A percentile compares a stretch with the other conserved stretches of the same genome.
These are phyloP conservation scores for Zoanthus sociatus DNA, from an alignment of 92 coral and sea anemone genomes.

Conservation along the genomic window DNA sequence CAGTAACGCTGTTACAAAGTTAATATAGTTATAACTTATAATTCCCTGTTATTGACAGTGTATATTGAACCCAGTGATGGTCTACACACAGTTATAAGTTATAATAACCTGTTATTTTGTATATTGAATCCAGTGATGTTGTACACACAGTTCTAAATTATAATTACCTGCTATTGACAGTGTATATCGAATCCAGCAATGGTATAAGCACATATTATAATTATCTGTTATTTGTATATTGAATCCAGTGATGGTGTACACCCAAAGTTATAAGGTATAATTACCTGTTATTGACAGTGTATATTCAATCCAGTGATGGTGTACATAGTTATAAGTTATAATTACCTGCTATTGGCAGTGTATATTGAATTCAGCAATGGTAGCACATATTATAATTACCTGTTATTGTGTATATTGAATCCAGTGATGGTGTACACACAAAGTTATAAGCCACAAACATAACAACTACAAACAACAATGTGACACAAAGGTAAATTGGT, in stretches of 20 bases:
- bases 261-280: slow-evolving; percentile 70
- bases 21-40: not conserved
- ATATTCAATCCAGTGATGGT: slow-evolving; percentile 80
- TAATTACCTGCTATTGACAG: too few relatives aligned
- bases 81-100: too few relatives aligned
- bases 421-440: slow-evolving; percentile 78
- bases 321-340: slow-evolving; percentile 50
- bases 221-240: slow-evolving; percentile 86
- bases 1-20: slow-evolving; percentile 36
- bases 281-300: slow-evolving; percentile 95
- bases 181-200: too few relatives aligned
- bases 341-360: too few relatives aligned
- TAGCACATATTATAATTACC: slow-evolving; percentile 52
- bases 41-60: too few relatives aligned
- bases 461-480: slow-evolving; percentile 66
- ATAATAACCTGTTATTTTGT: slow-evolving; percentile 87
- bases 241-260: slow-evolving; percentile 87
- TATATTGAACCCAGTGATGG: too few relatives aligned
- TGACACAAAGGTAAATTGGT: slow-evolving; percentile 85
- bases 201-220: too few relatives aligned
- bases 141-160: slow-evolving; percentile 54
- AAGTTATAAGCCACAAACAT: slow-evolving; percentile 83
- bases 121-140: slow-evolving; percentile 81
- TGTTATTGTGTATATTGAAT: slow-evolving; percentile 89
- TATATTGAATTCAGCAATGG: too few relatives aligned